Evolutionary conservation across 2,888 invertebrate species (phyloP).

Genomic region (Craniophora ligustri): DNA sequence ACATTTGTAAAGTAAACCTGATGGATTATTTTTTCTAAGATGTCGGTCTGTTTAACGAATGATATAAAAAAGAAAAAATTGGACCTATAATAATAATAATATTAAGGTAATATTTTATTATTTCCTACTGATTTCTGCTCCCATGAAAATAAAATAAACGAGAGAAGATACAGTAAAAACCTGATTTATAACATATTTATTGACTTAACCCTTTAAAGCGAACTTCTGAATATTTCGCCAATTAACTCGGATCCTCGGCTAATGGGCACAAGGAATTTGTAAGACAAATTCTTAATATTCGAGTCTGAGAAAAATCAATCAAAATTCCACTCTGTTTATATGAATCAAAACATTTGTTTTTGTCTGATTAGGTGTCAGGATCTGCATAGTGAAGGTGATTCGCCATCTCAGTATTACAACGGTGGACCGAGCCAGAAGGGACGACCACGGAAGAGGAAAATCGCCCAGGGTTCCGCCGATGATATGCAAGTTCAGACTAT

Average conservation of each 20-base stretch:
- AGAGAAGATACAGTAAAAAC: not conserved
- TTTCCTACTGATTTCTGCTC: not conserved
- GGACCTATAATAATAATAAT: not conserved
- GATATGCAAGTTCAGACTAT: conserved; percentile 91
- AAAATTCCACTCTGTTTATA: conserved; percentile 46
- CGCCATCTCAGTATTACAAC: conserved; percentile 90
- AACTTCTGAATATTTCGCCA: conserved; percentile 44
- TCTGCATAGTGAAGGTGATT: conserved; percentile 87
- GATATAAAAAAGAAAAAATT: no score
- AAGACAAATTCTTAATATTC: conserved; percentile 20
- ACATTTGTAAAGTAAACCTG: no score
- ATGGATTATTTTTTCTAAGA: no score
- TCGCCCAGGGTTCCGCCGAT: conserved; percentile 88
- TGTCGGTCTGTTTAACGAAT: no score
- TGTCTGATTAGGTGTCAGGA: conserved; percentile 76
- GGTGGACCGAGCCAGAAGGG: conserved; percentile 92
- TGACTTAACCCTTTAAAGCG: conserved; percentile 13
- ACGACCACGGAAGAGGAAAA: conserved; percentile 93
- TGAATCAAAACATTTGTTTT: conserved; percentile 11
- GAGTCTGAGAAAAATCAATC: conserved; percentile 52
- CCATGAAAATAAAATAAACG: not conserved
- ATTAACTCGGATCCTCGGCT: conserved; percentile 39
- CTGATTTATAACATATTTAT: conserved; percentile 4
- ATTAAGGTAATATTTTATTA: no score
- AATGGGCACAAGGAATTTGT: conserved; percentile 42